phyloP scores from a whole-genome alignment of 2,888 invertebrate species.

The Cerastoderma edule region DNA sequence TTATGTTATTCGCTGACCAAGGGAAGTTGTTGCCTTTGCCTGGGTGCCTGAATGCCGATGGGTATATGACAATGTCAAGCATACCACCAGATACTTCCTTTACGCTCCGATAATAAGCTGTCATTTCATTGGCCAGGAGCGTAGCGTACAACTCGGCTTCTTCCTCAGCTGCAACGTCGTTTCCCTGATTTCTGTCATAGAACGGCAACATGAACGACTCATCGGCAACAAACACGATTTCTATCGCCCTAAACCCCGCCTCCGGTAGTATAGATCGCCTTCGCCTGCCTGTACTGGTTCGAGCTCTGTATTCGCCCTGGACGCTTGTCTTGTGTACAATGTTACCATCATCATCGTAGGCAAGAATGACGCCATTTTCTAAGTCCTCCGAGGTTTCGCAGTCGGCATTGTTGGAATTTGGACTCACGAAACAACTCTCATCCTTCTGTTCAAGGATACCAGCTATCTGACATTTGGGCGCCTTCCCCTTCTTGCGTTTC shows the following conservation, averaged over 20 bases:
- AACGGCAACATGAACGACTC: slow-evolving; percentile 3
- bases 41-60: not conserved
- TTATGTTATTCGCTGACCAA: not conserved
- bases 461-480: not conserved
- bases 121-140: slow-evolving; percentile 19
- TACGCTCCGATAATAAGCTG: slow-evolving; percentile 2
- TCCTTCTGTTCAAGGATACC: slow-evolving; percentile 1
- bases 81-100: not conserved
- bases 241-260: slow-evolving; percentile 7
- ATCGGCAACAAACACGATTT: slow-evolving; percentile 3
- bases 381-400: slow-evolving; percentile 4
- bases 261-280: slow-evolving; percentile 2
- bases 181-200: slow-evolving; percentile 1
- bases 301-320: too few species aligned
- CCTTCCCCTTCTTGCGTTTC: not conserved
- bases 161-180: slow-evolving; percentile 11
- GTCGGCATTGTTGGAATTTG: slow-evolving; percentile 5
- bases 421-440: slow-evolving; percentile 2
- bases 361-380: not conserved
- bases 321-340: not conserved
- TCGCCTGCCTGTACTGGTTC: not conserved
- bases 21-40: slow-evolving; percentile 12
- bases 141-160: slow-evolving; percentile 13
- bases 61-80: not conserved
- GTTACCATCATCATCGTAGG: not conserved